Evolutionary conservation across 2,113 vertebrate species (phyloP).

Genomic region (Regulus satrapa): DNA sequence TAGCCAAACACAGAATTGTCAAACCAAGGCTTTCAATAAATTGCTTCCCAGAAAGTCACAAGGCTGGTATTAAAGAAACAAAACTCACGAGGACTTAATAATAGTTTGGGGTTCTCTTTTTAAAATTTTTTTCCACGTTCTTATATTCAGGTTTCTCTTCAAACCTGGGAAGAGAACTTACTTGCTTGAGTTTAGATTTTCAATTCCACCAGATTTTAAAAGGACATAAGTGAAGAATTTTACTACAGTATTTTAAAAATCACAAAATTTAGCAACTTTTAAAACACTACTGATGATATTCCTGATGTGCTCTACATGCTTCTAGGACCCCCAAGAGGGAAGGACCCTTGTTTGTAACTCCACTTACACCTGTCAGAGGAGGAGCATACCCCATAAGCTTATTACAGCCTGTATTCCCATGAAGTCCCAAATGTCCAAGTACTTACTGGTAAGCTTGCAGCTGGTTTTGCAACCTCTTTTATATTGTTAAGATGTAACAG

Average conservation of each 20-base stretch:
- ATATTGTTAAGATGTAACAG: neutral
- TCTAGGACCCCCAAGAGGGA: neutral
- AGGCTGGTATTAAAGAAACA: neutral
- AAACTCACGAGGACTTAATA: neutral
- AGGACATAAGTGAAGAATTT: neutral
- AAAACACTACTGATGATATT: neutral
- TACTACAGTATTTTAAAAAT: neutral
- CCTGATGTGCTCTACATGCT: neutral
- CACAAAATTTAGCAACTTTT: neutral
- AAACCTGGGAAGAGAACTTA: neutral
- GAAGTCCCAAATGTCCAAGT: neutral
- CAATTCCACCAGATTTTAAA: neutral
- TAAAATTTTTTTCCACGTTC: neutral
- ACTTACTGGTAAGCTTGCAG: neutral
- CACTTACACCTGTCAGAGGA: neutral
- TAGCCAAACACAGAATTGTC: slow-evolving; percentile 28
- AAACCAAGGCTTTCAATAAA: slow-evolving; percentile 39
- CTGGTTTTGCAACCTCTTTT: neutral
- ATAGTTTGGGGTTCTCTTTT: neutral
- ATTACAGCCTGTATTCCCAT: neutral
- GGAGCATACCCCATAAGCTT: neutral
- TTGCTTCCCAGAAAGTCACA: slow-evolving; percentile 41
- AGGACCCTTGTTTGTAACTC: neutral
- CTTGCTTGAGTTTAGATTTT: neutral
- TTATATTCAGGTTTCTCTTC: neutral